A percentile compares a stretch with the other conserved stretches of the same genome.
Evolutionary conservation across 2,888 invertebrate species (phyloP).

Genomic region (Brachycybe producta): DNA sequence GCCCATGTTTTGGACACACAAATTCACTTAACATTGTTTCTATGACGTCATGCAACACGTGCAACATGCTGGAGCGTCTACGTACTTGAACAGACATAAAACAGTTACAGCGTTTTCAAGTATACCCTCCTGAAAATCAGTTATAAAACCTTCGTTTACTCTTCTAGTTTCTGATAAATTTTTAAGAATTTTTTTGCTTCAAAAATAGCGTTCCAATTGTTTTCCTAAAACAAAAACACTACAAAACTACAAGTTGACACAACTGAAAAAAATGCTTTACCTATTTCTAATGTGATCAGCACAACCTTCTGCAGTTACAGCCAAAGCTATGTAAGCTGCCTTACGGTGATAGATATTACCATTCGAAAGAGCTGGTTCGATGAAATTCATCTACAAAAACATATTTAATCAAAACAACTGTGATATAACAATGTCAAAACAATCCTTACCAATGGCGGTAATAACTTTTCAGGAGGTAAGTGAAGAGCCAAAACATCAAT

Average conservation of each 20-base stretch:
- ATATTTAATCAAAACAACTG: background rate
- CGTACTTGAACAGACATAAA: too few relatives aligned
- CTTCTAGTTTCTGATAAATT: background rate
- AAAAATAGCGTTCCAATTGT: background rate
- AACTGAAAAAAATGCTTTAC: conserved; percentile 29
- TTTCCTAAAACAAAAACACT: conserved; percentile 7
- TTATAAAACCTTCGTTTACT: too few relatives aligned
- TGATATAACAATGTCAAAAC: background rate
- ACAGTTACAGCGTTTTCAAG: too few relatives aligned
- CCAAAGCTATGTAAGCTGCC: conserved; percentile 57
- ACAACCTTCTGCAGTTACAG: conserved; percentile 64
- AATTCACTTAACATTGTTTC: too few relatives aligned
- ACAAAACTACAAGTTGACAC: background rate
- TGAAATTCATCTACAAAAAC: conserved; percentile 38
- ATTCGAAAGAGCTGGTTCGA: conserved; percentile 51
- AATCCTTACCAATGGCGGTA: conserved; percentile 49
- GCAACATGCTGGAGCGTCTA: too few relatives aligned
- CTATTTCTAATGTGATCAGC: conserved; percentile 57
- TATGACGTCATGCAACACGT: too few relatives aligned
- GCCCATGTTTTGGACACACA: too few relatives aligned
- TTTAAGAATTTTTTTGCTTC: background rate
- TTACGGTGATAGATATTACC: conserved; percentile 49
- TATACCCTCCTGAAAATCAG: too few relatives aligned
- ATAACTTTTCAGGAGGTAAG: conserved; percentile 60
- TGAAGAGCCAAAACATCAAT: conserved; percentile 58